Evolutionary conservation across 2,797 vertebrate genomes (phyloP).

Genomic region (Enteromius afrohamiltoni): DNA sequence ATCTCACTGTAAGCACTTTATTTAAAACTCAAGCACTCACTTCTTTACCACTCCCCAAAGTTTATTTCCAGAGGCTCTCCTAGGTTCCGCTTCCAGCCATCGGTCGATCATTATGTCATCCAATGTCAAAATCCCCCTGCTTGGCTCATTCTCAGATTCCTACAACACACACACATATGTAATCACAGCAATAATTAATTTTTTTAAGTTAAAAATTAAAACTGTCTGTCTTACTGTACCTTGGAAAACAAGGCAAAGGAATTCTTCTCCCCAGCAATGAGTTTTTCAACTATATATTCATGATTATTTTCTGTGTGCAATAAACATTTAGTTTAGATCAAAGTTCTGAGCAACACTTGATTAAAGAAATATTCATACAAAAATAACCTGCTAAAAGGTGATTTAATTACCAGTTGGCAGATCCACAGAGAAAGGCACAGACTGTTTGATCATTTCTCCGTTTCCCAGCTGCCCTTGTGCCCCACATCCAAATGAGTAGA

Average conservation of each 20-base stretch:
- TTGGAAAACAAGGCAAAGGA: conserved; percentile 62
- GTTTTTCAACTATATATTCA: conserved; percentile 39
- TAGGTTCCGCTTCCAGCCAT: no score
- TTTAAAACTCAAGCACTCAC: conserved; percentile 59
- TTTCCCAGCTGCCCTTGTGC: conserved; percentile 76
- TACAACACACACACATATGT: background rate
- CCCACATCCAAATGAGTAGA: conserved; percentile 82
- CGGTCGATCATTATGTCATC: conserved; percentile 58
- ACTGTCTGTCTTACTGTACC: conserved; percentile 13
- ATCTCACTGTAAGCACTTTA: no score
- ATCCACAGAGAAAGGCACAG: conserved; percentile 77
- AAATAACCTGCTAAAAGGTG: background rate
- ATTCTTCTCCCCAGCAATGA: conserved; percentile 70
- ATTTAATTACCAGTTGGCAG: conserved; percentile 59
- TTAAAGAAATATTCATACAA: background rate
- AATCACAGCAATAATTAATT: background rate
- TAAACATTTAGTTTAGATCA: background rate
- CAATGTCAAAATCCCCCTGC: conserved; percentile 50
- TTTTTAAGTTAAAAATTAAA: background rate
- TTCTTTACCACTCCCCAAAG: conserved; percentile 60
- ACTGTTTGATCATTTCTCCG: conserved; percentile 58
- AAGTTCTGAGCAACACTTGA: background rate
- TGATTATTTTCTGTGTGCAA: conserved; percentile 44
- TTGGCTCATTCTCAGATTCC: background rate
- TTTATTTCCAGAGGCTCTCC: conserved; percentile 48